Conservation (phyloP, 1,140 invertebrate species). For the Drosophila pruinosa region DNA sequence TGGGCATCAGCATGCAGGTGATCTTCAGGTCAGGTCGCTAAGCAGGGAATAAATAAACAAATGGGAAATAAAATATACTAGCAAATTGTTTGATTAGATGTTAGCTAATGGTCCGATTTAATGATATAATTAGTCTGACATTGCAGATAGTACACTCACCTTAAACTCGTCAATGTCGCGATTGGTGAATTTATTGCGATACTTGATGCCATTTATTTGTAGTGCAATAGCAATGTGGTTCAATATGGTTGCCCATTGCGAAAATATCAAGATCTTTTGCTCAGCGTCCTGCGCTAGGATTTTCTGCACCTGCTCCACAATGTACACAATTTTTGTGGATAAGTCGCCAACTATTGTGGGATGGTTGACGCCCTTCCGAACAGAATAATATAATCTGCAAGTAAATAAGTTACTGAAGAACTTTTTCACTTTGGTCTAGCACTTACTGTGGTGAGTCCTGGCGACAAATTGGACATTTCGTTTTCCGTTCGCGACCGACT, state of each 20-base stretch:
- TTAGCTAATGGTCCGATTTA: too few species aligned
- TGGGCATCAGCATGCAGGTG: slow-evolving; percentile 87
- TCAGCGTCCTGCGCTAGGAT: slow-evolving; percentile 84
- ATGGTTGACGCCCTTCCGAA: slow-evolving; percentile 23
- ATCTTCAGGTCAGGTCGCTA: slow-evolving; percentile 83
- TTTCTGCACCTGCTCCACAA: slow-evolving; percentile 85
- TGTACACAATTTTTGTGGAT: slow-evolving; percentile 89
- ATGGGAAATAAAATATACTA: not conserved
- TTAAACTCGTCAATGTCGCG: slow-evolving; percentile 85
- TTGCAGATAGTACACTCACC: too few species aligned
- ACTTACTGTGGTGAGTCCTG: slow-evolving; percentile 66
- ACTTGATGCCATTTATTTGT: slow-evolving; percentile 85
- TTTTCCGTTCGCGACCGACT: not conserved
- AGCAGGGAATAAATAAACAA: not conserved
- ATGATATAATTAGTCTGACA: too few species aligned
- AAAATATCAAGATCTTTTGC: slow-evolving; percentile 89
- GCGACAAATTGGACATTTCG: slow-evolving; percentile 87
- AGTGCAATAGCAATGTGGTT: slow-evolving; percentile 86
- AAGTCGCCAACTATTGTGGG: slow-evolving; percentile 84
- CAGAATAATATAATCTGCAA: slow-evolving; percentile 66
- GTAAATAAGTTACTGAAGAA: not conserved
- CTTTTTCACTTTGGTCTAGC: not conserved
- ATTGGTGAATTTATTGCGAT: slow-evolving; percentile 83
- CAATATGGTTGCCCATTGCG: slow-evolving; percentile 87
- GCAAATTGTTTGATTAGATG: too few species aligned